Evolutionary conservation across 2,113 vertebrate species (phyloP).

Genomic region (Colinus virginianus): DNA sequence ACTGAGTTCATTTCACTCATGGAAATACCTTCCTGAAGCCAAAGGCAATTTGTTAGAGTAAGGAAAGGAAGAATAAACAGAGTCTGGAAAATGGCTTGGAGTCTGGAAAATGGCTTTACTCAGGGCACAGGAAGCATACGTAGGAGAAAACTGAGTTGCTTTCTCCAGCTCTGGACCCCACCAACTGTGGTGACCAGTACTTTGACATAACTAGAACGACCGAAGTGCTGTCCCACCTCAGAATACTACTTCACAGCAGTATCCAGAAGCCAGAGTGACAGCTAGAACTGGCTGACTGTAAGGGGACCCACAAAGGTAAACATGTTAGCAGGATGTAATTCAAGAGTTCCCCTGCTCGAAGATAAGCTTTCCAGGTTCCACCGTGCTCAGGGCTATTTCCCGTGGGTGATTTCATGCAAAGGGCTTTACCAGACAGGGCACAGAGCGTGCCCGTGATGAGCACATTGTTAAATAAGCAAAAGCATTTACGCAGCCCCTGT

Average conservation of each 20-base stretch:
- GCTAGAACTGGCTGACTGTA: not conserved
- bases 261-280: not conserved
- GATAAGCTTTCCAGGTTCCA: constrained; percentile 20
- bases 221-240: not conserved
- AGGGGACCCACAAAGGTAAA: not conserved
- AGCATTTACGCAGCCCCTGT: not conserved
- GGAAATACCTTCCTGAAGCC: not conserved
- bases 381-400: constrained; percentile 34
- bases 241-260: not conserved
- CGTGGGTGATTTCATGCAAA: constrained; percentile 30
- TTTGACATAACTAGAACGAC: not conserved
- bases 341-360: not conserved
- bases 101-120: constrained; percentile 15
- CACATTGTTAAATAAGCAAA: constrained; percentile 1
- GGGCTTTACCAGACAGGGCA: not conserved
- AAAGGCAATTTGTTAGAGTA: not conserved
- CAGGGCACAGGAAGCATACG: not conserved
- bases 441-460: not conserved
- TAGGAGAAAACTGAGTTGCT: not conserved
- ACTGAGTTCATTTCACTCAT: not conserved
- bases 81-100: constrained; percentile 22
- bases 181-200: not conserved
- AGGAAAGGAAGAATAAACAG: not conserved
- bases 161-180: not conserved
- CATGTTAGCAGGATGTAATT: not conserved